A percentile compares a stretch with the other conserved stretches of the same genome.
phyloP scores from a whole-genome alignment of 2,888 invertebrate genomes.

The Timandra comae region DNA sequence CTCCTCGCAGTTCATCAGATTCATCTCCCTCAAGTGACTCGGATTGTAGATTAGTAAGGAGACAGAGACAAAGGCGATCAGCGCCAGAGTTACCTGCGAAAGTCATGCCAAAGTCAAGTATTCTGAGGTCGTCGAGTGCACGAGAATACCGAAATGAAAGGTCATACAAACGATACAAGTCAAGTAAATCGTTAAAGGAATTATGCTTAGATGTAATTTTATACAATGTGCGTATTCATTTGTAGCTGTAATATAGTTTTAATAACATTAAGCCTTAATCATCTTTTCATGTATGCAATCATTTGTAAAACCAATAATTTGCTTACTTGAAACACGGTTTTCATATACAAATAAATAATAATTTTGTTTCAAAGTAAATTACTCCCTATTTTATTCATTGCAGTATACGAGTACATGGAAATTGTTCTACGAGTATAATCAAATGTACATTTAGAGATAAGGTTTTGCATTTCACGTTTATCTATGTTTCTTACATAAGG shows the following conservation, averaged over 20 bases:
- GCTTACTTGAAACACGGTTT: too few species aligned
- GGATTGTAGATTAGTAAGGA: conserved; percentile 20
- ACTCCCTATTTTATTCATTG: neutral
- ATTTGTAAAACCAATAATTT: too few species aligned
- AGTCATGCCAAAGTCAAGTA: conserved; percentile 14
- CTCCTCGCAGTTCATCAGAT: conserved; percentile 43
- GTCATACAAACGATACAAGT: conserved; percentile 47
- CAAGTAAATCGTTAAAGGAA: conserved; percentile 63
- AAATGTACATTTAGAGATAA: too few species aligned
- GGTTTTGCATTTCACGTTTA: too few species aligned
- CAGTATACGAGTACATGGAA: too few species aligned
- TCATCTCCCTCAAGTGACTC: conserved; percentile 21
- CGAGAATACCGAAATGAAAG: conserved; percentile 26
- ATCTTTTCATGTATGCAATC: too few species aligned
- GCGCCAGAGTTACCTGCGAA: conserved; percentile 9
- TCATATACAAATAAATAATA: too few species aligned
- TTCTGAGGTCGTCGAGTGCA: conserved; percentile 20
- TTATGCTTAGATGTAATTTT: conserved; percentile 76
- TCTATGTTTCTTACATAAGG: too few species aligned
- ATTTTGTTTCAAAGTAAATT: neutral
- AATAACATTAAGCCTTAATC: too few species aligned
- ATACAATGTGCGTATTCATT: conserved; percentile 72
- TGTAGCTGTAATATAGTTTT: too few species aligned
- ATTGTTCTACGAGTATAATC: too few species aligned
- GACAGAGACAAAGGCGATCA: conserved; percentile 29